These are phyloP conservation scores for Montipora capricornis DNA, from an alignment of 64 coral and sea anemone species.

Conservation along the genomic window DNA sequence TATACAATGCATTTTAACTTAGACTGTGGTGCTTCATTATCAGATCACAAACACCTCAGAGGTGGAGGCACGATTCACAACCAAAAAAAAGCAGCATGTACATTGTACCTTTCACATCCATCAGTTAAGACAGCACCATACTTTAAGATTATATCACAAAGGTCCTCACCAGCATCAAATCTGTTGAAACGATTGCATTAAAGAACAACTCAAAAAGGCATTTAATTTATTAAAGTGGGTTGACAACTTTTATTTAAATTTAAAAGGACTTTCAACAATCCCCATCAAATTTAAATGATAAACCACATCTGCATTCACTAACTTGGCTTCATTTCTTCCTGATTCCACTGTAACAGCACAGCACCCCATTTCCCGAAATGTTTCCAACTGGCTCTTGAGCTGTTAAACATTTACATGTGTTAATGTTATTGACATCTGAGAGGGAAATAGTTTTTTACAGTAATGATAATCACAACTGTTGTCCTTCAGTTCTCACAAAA, in stretches of 20 bases:
- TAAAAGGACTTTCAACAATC: neutral
- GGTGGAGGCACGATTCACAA: neutral
- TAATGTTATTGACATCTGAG: too few species aligned
- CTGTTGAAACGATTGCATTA: neutral
- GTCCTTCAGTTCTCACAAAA: too few species aligned
- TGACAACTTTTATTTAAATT: too few species aligned
- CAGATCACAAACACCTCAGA: neutral
- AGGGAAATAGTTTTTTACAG: too few species aligned
- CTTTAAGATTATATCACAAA: neutral
- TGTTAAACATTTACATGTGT: neutral
- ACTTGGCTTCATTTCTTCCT: conserved; percentile 2
- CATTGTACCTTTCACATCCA: neutral
- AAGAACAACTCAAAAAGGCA: too few species aligned
- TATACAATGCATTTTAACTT: too few species aligned
- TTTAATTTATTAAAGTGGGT: too few species aligned
- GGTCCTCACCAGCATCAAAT: conserved; percentile 8
- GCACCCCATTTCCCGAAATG: conserved; percentile 50
- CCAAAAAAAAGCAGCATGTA: too few species aligned
- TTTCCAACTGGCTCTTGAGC: conserved; percentile 49
- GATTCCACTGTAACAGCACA: conserved; percentile 25
- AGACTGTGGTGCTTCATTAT: too few species aligned
- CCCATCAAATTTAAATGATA: neutral
- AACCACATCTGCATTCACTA: neutral
- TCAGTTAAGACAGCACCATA: neutral
- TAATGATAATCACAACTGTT: too few species aligned